A percentile compares a stretch with the other conserved stretches of the same genome.
Conservation (phyloP, 1,140 invertebrate genomes). For the Lethrus apterus region DNA sequence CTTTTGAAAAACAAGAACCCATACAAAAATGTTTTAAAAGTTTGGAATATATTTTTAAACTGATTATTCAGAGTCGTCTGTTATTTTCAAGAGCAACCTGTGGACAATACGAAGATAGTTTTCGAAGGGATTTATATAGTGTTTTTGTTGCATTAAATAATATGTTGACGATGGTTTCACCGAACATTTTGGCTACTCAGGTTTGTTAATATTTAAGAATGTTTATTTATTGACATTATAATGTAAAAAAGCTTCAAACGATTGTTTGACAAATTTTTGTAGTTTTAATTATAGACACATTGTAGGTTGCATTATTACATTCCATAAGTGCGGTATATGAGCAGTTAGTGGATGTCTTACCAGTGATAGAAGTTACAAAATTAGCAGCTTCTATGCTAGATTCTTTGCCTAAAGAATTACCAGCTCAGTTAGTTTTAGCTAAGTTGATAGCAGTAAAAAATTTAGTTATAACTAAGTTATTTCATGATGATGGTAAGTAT, state of each 20-base stretch:
- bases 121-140: constrained; percentile 65
- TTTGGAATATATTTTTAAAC: constrained; percentile 90
- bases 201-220: constrained; percentile 39
- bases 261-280: too few species aligned
- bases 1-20: constrained; percentile 76
- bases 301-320: constrained; percentile 34
- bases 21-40: constrained; percentile 87
- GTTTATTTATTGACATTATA: not conserved
- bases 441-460: constrained; percentile 68
- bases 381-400: constrained; percentile 62
- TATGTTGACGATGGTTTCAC: constrained; percentile 64
- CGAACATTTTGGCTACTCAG: constrained; percentile 71
- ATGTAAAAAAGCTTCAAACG: not conserved
- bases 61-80: constrained; percentile 86
- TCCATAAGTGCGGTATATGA: constrained; percentile 49
- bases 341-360: constrained; percentile 54
- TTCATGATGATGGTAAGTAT: constrained; percentile 56
- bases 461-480: constrained; percentile 62
- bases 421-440: constrained; percentile 57
- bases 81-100: constrained; percentile 83
- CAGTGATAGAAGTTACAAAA: constrained; percentile 58
- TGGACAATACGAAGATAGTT: constrained; percentile 80
- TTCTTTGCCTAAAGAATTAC: constrained; percentile 55
- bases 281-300: too few species aligned
- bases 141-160: constrained; percentile 70